These are phyloP conservation scores for Notoglanidium macrostoma DNA, from an alignment of 2,797 vertebrate genomes.

Conservation along the genomic window DNA sequence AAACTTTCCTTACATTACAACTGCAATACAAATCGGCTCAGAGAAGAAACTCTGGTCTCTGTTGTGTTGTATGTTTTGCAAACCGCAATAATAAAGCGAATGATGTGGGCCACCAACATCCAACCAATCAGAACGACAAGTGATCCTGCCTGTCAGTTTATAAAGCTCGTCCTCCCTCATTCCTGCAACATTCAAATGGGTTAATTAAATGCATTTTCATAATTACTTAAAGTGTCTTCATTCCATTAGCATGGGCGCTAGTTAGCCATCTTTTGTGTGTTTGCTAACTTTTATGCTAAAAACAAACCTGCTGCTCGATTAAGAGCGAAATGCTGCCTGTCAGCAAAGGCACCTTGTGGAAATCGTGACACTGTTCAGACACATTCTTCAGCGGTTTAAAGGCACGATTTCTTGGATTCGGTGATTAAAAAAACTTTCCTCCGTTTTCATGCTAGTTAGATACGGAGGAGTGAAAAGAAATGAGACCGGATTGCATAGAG, in stretches of 20 bases:
- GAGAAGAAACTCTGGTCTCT: not conserved
- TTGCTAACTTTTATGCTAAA: not conserved
- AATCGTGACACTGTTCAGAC: not conserved
- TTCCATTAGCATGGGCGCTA: not conserved
- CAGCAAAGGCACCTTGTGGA: not conserved
- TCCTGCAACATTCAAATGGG: too few relatives aligned
- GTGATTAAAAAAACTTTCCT: not conserved
- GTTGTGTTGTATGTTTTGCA: not conserved
- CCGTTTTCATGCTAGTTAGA: not conserved
- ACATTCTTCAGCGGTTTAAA: not conserved
- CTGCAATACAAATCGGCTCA: too few relatives aligned
- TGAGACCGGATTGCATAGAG: not conserved
- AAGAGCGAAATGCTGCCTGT: not conserved
- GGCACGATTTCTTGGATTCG: not conserved
- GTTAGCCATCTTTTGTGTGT: not conserved
- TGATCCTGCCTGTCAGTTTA: not conserved
- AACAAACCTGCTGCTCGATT: not conserved
- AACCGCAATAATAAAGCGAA: not conserved
- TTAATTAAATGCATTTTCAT: not conserved
- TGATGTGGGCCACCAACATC: not conserved
- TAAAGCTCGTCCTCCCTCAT: not conserved
- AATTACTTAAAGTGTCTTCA: not conserved
- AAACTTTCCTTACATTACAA: not conserved
- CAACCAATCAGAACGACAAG: not conserved
- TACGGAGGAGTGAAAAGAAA: not conserved